These are phyloP conservation scores for Ophioninae sp. DNA, from an alignment of 2,888 invertebrate genomes.

Conservation along the genomic window DNA sequence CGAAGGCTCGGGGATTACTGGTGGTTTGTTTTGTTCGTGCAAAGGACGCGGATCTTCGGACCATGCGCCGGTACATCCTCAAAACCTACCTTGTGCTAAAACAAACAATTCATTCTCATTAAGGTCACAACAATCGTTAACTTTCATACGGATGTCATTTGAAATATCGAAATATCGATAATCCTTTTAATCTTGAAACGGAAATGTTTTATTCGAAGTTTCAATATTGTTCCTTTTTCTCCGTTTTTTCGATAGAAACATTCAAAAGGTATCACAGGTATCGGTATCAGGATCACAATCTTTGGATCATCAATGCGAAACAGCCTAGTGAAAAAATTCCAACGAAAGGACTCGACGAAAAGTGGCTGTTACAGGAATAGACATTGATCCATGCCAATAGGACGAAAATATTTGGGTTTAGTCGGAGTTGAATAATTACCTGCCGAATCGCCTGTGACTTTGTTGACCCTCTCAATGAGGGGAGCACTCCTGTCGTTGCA, in stretches of 20 bases:
- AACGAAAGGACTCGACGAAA: not conserved
- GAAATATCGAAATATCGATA: not conserved
- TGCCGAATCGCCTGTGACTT: conserved; percentile 77
- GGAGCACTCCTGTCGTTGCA: conserved; percentile 89
- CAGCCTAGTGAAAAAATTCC: not conserved
- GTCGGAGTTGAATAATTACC: conserved; percentile 66
- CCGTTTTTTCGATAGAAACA: not conserved
- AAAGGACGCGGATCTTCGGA: not conserved
- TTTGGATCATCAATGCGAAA: not conserved
- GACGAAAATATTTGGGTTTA: not conserved
- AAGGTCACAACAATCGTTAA: not conserved
- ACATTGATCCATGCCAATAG: not conserved
- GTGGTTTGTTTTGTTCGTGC: not conserved
- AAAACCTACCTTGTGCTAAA: not conserved
- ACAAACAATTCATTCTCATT: not conserved
- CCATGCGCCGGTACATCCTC: not conserved
- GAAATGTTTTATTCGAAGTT: not conserved
- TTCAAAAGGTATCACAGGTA: not conserved
- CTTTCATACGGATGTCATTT: not conserved
- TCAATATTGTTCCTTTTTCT: not conserved
- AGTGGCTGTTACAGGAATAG: not conserved
- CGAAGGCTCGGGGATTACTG: not conserved
- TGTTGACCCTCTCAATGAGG: conserved; percentile 78
- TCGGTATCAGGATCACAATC: too few relatives aligned
- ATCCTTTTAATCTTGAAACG: not conserved